Evolutionary conservation across 2,113 vertebrate genomes (phyloP), one percentile per base, ranked within the genome.

Genomic region (Perccottus glenii): DNA sequence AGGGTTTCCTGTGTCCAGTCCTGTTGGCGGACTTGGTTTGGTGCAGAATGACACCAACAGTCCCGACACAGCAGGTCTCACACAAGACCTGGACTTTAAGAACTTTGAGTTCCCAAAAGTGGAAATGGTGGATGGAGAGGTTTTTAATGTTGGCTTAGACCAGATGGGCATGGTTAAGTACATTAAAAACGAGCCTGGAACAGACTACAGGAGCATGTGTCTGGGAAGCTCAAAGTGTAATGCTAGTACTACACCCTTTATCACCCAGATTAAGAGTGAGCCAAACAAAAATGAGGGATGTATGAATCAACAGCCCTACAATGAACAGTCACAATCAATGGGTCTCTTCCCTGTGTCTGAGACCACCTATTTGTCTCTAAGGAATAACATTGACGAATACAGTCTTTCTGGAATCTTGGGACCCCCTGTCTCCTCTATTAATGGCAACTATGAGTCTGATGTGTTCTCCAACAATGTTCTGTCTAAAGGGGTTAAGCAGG

Each of bases 331-430:
- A n/a, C 86, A 93, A 32, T 90, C 94, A 43, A 80, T 92, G 62
- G 95, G 96, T 85, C 95, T 95, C 58, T 99, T 96, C 89, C 93
- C 95, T 60, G 94, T 94, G 50, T 94, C 96, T 81, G 98, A 99
- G 89, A 95, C 95, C 80, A 96, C 97, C 0, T 98, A 98, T 85
- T 95, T 98, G 89, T 97, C 97, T 86, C 93, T 98, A 78, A 96
- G 98, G 94, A 96, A 99, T 91, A 96, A 97, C 87, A 95, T 98
- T 85, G 97, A 99, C 86, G 96, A 98, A 85, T 99, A 98, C 84
- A 98, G 95, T 84, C 95, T 99, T 70, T 98, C 96, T 88, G 96
- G 96, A 90, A 98, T 98, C 89, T 94, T 99, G 92, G 98, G 98
- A 92, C 95, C 96, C 90, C 96, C 97, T 60, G 89, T 96, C 83